phyloP scores from a whole-genome alignment of 30 jellyfish, hydroid and myxozoan species.

The Chrysaora quinquecirrha region DNA sequence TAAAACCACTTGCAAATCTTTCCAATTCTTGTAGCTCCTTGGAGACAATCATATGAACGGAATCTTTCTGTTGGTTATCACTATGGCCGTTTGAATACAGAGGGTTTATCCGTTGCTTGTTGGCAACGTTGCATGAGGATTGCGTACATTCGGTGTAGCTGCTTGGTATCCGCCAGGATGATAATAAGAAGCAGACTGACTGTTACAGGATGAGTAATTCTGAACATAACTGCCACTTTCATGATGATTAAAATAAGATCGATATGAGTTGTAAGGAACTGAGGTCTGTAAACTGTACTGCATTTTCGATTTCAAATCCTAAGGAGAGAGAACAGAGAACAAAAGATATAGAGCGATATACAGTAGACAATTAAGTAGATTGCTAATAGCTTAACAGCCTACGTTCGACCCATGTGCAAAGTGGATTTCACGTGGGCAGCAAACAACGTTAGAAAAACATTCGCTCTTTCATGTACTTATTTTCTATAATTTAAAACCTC shows the following conservation, averaged over 20 bases:
- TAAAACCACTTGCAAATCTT: slow-evolving; percentile 77
- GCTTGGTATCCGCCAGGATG: slow-evolving; percentile 71
- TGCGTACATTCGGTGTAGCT: slow-evolving; percentile 65
- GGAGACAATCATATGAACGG: slow-evolving; percentile 59
- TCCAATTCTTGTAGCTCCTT: slow-evolving; percentile 82
- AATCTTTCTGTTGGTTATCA: slow-evolving; percentile 47
- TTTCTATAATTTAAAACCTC: no score
- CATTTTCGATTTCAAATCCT: slow-evolving; percentile 56
- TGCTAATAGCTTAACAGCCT: no score
- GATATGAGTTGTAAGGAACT: slow-evolving; percentile 63
- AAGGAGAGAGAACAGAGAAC: no score
- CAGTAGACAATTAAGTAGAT: no score
- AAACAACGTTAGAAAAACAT: no score
- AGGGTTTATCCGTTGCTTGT: slow-evolving; percentile 52
- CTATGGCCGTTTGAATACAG: slow-evolving; percentile 38
- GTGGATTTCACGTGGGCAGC: no score
- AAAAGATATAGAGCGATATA: no score
- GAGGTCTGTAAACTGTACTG: slow-evolving; percentile 70
- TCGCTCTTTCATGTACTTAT: no score
- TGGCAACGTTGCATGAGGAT: slow-evolving; percentile 72
- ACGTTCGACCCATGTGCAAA: no score
- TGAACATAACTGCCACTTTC: slow-evolving; percentile 64
- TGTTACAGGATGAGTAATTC: slow-evolving; percentile 63
- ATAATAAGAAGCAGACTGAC: slow-evolving; percentile 68
- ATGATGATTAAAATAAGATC: slow-evolving; percentile 70